Evolutionary conservation across 2,888 invertebrate species (phyloP).

Genomic region (Parasteatoda lunata): DNA sequence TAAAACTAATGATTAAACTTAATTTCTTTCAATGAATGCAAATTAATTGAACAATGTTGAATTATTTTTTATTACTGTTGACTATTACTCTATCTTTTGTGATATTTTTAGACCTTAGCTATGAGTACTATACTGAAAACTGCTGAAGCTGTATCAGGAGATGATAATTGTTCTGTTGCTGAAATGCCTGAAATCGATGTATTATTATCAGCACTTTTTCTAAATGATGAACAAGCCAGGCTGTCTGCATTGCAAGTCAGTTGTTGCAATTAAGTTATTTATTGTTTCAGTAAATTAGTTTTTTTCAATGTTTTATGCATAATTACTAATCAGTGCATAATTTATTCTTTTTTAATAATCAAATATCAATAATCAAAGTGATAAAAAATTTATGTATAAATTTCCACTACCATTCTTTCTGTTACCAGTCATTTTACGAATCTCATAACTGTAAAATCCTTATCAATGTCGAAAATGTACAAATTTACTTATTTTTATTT

Average conservation of each 20-base stretch:
- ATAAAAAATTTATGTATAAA: too few relatives aligned
- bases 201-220: constrained; percentile 85
- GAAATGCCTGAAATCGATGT: constrained; percentile 83
- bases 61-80: neutral
- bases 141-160: constrained; percentile 83
- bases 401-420: too few relatives aligned
- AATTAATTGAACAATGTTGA: neutral
- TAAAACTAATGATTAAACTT: neutral
- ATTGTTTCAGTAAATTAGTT: neutral
- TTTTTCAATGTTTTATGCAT: neutral
- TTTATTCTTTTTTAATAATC: too few relatives aligned
- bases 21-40: neutral
- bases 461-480: too few relatives aligned
- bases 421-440: too few relatives aligned
- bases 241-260: constrained; percentile 82
- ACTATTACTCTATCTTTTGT: neutral
- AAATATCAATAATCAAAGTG: too few relatives aligned
- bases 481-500: too few relatives aligned
- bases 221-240: constrained; percentile 82
- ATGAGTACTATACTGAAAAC: constrained; percentile 87
- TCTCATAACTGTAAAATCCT: too few relatives aligned
- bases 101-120: constrained; percentile 80
- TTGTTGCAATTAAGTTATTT: neutral
- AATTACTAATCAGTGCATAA: neutral
- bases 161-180: constrained; percentile 79